Base-by-base conservation (phyloP, 2,113 vertebrate species). In the Crotalus helleri region DNA sequence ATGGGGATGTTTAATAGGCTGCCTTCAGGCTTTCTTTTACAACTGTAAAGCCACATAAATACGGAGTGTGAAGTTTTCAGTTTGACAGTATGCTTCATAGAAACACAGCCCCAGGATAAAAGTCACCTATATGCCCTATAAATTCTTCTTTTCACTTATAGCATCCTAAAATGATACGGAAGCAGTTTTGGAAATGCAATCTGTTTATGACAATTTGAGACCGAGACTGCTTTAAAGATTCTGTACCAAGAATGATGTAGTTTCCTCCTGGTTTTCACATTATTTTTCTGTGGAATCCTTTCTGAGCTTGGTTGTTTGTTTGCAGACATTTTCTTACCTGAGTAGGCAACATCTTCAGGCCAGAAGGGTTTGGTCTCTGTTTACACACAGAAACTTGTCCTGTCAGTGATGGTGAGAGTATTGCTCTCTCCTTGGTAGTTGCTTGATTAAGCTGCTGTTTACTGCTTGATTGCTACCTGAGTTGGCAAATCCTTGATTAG, bases 11-110 rank as follows among this genome's bases (percentile, higher is more conserved):
- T 88, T 91, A 81, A 91, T 91, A 91, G 90, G 90, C 86, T 89
- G 90, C 90, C 64, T 91, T 86, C 46, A 51, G 86, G 90, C 90
- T 88, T 88, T 49, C 90, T 88, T 93, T 91, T 88, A 91, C 93
- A 91, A 93, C 92, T 90, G 64, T 90, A 90, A 90, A 86, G 92
- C 55, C 55, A 61, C 88, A 90, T 93, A 90, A 90, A 90, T 93
- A 93, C 90, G 92, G 33, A 81, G 55, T 81, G 29, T 86, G n/a
- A 87, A 61, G 88, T 21, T 93, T 90, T 90, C n/a, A 39, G 69
- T 89, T 93, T 93, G 74, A 85, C 57, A n/a, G 49, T 86, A 39
- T 93, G 74, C 74, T 93, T 93, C 87, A 90, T 61, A 87, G 88
- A 33, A 86, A 92, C 8, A 24, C 59, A 74, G 33, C 59, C 13